These are phyloP conservation scores for Plotosus lineatus DNA, from an alignment of 2,113 vertebrate genomes.

Conservation along the genomic window DNA sequence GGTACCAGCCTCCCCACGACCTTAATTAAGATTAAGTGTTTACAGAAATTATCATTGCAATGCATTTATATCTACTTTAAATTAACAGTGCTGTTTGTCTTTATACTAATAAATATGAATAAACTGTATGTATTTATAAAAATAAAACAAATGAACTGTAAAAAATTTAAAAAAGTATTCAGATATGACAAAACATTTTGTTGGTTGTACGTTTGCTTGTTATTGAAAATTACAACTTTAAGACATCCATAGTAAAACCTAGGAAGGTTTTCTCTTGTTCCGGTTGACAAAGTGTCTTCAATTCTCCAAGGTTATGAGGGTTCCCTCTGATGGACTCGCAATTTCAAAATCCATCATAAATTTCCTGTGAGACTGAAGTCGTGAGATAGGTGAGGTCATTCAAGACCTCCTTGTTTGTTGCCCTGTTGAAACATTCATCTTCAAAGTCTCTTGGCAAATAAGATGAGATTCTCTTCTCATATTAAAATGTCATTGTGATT, in stretches of 20 bases:
- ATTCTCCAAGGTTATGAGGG: neutral
- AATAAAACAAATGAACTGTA: neutral
- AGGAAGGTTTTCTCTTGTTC: neutral
- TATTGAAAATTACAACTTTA: neutral
- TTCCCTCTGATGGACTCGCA: neutral
- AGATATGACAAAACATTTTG: neutral
- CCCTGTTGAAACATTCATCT: neutral
- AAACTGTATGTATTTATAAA: neutral
- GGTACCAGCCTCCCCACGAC: too few relatives aligned
- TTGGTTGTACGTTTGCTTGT: neutral
- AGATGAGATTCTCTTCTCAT: neutral
- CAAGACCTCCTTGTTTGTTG: neutral
- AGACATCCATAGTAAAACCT: neutral
- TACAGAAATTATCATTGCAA: too few relatives aligned
- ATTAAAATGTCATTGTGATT: neutral
- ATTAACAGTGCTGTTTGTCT: neutral
- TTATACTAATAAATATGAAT: neutral
- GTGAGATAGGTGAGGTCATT: neutral
- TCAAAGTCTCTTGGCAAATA: neutral
- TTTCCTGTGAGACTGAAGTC: neutral
- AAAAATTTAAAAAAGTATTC: neutral
- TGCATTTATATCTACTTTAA: neutral
- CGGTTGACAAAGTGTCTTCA: neutral
- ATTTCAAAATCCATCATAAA: neutral
- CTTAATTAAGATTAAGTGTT: too few relatives aligned